Conservation (phyloP, 2,113 vertebrate species). For the Zosterops pallidus region DNA sequence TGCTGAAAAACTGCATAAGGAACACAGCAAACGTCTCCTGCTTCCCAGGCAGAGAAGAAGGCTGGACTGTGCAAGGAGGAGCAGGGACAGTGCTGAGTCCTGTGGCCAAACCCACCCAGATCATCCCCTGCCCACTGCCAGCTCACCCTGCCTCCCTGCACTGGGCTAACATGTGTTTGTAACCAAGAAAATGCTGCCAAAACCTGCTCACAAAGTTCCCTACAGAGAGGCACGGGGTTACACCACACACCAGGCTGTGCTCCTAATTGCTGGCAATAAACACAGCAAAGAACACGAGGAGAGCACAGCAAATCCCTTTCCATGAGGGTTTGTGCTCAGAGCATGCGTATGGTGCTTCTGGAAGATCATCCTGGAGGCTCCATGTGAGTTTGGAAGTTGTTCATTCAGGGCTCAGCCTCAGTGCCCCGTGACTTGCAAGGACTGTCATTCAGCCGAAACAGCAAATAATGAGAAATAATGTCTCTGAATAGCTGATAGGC, state of each 20-base stretch:
- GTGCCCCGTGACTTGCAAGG: neutral
- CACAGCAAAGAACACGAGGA: rapidly evolving
- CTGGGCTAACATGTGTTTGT: neutral
- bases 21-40: rapidly evolving
- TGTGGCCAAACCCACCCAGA: neutral
- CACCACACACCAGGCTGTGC: neutral
- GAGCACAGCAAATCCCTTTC: neutral
- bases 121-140: neutral
- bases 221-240: neutral
- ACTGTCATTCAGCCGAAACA: neutral
- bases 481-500: neutral
- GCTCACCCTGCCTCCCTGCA: neutral
- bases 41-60: rapidly evolving
- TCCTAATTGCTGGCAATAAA: neutral
- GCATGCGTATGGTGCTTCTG: rapidly evolving
- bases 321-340: neutral
- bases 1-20: neutral
- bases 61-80: neutral
- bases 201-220: neutral
- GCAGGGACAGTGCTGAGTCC: neutral
- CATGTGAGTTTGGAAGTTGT: neutral
- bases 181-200: neutral
- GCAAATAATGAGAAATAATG: conserved; percentile 43
- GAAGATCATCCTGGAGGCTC: neutral
- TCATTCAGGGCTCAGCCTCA: neutral